Conservation (phyloP, 2,888 invertebrate species). For the Meiosimyza platycephala region DNA sequence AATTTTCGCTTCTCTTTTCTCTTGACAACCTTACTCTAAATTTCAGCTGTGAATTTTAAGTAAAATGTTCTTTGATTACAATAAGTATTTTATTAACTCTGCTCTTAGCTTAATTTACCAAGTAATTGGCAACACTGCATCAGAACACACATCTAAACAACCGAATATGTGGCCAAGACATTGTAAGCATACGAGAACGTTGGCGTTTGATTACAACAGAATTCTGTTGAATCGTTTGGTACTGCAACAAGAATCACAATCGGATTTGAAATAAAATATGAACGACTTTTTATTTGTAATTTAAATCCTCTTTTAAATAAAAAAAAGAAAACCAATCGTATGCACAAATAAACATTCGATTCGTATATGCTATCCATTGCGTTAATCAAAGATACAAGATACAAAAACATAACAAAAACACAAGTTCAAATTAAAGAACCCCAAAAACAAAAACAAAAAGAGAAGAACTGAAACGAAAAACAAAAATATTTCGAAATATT, state of each 20-base stretch:
- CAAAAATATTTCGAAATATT: not conserved
- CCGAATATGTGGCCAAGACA: not conserved
- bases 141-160: not conserved
- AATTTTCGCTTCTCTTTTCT: too few relatives aligned
- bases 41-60: too few relatives aligned
- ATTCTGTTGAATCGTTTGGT: not conserved
- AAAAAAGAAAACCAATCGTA: not conserved
- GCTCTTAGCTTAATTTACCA: too few relatives aligned
- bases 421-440: not conserved
- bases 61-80: too few relatives aligned
- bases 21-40: too few relatives aligned
- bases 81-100: too few relatives aligned
- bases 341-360: not conserved
- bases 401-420: not conserved
- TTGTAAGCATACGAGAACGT: not conserved
- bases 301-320: conserved; percentile 14
- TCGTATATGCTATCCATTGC: not conserved
- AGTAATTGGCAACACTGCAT: too few relatives aligned
- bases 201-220: not conserved
- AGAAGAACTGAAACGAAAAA: not conserved
- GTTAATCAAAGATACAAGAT: conserved; percentile 7
- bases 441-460: not conserved
- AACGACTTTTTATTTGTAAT: conserved; percentile 15
- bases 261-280: conserved; percentile 22
- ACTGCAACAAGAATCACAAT: not conserved